Evolutionary conservation across 1,140 invertebrate genomes (phyloP), one percentile per base, ranked within the genome.

Genomic region (Pogonus chalceus): DNA sequence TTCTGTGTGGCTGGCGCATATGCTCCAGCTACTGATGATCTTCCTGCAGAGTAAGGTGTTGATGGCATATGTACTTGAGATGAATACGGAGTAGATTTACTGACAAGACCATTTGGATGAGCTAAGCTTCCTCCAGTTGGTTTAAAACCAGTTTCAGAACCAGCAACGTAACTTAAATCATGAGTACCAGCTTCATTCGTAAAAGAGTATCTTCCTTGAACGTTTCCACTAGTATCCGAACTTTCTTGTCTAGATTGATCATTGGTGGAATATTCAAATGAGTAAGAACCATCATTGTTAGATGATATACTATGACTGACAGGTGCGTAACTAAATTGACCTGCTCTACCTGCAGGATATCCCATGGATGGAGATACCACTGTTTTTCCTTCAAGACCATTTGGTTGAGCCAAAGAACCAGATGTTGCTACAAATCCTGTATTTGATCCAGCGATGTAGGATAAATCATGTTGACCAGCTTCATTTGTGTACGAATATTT

Each of bases 131-230:
- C 57, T 14, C 60, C 56, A 21, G 56, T 58, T 20, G 55, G 47
- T 49, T 49, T 10, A 52, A 65, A 65, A n/a, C 61, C 61, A 22
- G 52, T 59, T 16, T 49, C 53, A 26, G 56, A 35, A 2, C 57
- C 58, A 16, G 62, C 60, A 2, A 54, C 23, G 35, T 60, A 63
- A 31, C 49, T 57, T 21, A 63, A 20, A 49, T 58, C 55, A 49
- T 60, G 59, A 18, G 31, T 54, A 2, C 59, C 59, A 10, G 51
- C 57, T 10, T 16, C 20, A 49, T 59, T 62, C 9, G 50, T 51
- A 56, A 58, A 67, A 3, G 56, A 60, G 50, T 59, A 67, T 23
- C 52, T 53, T 10, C 65, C 65, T 26, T 58, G 59, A 23, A 66
- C 55, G 55, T 67, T 67, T 20, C 63, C 63, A 52, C 37, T 21